Percentiles rank a stretch among this genome's conserved stretches.
Evolutionary conservation across 2,797 vertebrate genomes (phyloP).

Genomic region (Eupleurogrammus muticus): DNA sequence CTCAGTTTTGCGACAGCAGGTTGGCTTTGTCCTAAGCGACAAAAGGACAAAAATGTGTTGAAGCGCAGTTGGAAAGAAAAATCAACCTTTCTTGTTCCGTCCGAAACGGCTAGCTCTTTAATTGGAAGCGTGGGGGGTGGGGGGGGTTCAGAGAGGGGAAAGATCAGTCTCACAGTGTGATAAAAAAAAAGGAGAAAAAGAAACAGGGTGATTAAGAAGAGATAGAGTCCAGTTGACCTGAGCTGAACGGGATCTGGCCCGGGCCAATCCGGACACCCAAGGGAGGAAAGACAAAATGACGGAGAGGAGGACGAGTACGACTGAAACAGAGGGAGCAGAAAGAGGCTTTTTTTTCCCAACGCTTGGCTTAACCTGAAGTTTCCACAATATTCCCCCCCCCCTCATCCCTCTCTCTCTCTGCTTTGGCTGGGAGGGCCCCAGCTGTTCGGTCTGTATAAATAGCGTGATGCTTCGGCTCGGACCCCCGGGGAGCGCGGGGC

Average conservation of each 20-base stretch:
- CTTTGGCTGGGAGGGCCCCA: slow-evolving; percentile 87
- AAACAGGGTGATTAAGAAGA: slow-evolving; percentile 7
- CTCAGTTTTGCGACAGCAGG: slow-evolving; percentile 62
- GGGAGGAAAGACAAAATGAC: slow-evolving; percentile 49
- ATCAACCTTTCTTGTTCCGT: slow-evolving; percentile 48
- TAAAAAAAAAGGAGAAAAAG: slow-evolving; percentile 6
- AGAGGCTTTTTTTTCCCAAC: slow-evolving; percentile 78
- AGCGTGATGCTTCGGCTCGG: slow-evolving; percentile 79
- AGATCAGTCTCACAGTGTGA: slow-evolving; percentile 38
- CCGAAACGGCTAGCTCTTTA: slow-evolving; percentile 53
- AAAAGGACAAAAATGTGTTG: slow-evolving; percentile 67
- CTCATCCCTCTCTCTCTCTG: slow-evolving; percentile 56
- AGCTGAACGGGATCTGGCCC: slow-evolving; percentile 49
- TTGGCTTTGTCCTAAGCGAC: slow-evolving; percentile 62
- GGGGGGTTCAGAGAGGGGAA: slow-evolving; percentile 28
- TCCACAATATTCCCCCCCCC: slow-evolving; percentile 76
- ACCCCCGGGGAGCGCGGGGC: slow-evolving; percentile 80
- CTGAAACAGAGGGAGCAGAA: slow-evolving; percentile 51
- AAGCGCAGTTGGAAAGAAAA: slow-evolving; percentile 52
- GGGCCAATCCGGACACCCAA: slow-evolving; percentile 38
- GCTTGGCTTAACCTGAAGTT: slow-evolving; percentile 85
- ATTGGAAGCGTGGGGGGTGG: slow-evolving; percentile 19
- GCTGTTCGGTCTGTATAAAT: slow-evolving; percentile 89
- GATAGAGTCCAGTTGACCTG: slow-evolving; percentile 53
- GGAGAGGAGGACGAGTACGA: slow-evolving; percentile 37